A percentile compares a stretch with the other conserved stretches of the same genome.
These are phyloP conservation scores for Mesoligia furuncula DNA, from an alignment of 2,888 invertebrate species.

Conservation along the genomic window DNA sequence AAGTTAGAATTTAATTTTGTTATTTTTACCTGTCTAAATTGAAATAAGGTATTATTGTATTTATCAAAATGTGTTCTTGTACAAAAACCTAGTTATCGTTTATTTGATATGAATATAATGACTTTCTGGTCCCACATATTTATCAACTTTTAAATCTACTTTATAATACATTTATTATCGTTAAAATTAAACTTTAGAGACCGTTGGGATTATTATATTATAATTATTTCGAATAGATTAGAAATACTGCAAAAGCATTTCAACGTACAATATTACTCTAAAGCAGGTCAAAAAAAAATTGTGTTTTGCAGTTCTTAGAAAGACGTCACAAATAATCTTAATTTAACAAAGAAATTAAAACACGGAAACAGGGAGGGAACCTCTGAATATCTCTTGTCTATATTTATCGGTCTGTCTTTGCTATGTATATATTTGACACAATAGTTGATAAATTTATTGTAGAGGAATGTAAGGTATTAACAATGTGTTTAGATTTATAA, in stretches of 20 bases:
- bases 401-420: conserved; percentile 78
- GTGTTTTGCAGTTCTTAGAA: conserved; percentile 1
- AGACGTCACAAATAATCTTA: conserved; percentile 57
- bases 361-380: conserved; percentile 82
- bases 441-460: conserved; percentile 56
- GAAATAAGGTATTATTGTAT: conserved; percentile 61
- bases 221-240: background rate
- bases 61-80: conserved; percentile 59
- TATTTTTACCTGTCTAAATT: too few relatives aligned
- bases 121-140: conserved; percentile 67
- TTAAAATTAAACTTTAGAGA: conserved; percentile 64
- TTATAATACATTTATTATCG: conserved; percentile 62
- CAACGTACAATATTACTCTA: conserved; percentile 1
- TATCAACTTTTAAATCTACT: conserved; percentile 68
- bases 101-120: conserved; percentile 76
- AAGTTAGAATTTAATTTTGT: too few relatives aligned
- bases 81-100: conserved; percentile 64
- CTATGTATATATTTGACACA: conserved; percentile 62
- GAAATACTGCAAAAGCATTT: conserved; percentile 12
- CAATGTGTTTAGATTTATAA: conserved; percentile 69
- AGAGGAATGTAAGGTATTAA: conserved; percentile 61
- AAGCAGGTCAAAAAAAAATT: background rate
- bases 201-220: conserved; percentile 59
- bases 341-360: conserved; percentile 64
- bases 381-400: conserved; percentile 76